Percentiles rank a stretch among this genome's conserved stretches.
These are phyloP conservation scores for Hapalemur alaotrensis DNA, from an alignment of 2,797 vertebrate genomes.

Conservation along the genomic window DNA sequence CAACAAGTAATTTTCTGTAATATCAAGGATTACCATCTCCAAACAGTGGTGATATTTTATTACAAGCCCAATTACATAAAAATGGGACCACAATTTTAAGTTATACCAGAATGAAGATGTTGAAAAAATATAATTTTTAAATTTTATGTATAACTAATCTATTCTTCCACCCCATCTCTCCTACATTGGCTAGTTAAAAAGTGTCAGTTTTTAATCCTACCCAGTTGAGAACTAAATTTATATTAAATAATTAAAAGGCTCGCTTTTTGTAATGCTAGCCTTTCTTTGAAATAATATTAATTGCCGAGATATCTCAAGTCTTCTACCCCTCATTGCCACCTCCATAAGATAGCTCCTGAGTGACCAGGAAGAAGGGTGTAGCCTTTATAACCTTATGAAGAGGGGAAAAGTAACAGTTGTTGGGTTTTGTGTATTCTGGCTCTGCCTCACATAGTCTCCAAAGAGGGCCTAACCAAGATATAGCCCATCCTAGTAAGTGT, in stretches of 20 bases:
- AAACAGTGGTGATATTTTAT: neutral
- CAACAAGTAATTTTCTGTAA: neutral
- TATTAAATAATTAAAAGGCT: neutral
- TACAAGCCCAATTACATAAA: neutral
- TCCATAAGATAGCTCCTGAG: neutral
- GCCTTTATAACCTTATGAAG: neutral
- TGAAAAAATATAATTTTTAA: neutral
- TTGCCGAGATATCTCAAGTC: neutral
- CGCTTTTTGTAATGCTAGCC: neutral
- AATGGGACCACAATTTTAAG: neutral
- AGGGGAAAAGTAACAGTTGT: neutral
- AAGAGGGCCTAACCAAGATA: neutral
- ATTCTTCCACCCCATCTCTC: neutral
- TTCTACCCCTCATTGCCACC: neutral
- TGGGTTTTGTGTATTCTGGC: neutral
- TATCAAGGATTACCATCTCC: neutral
- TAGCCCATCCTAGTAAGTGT: neutral
- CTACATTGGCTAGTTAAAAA: neutral
- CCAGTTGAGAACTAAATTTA: neutral
- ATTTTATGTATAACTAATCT: neutral
- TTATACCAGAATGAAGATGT: neutral
- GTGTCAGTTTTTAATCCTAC: neutral
- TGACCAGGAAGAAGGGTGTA: neutral
- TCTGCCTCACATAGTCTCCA: neutral
- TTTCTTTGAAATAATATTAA: neutral